These are phyloP conservation scores for Argentina silus DNA, from an alignment of 2,797 vertebrate genomes.

Conservation along the genomic window DNA sequence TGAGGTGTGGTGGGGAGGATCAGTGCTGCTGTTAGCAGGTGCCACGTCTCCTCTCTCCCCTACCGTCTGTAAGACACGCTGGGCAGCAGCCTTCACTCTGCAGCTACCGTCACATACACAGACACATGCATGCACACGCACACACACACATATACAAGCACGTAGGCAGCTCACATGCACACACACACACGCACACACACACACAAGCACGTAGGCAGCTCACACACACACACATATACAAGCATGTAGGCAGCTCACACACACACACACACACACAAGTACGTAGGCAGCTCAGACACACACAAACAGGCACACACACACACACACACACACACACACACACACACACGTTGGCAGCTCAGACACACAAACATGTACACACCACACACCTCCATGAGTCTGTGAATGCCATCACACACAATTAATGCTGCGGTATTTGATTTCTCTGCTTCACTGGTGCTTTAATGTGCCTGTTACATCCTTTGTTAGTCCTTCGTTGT, in stretches of 20 bases:
- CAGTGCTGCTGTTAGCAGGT: slow-evolving; percentile 28
- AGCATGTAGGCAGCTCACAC: neutral
- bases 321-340: slow-evolving; percentile 4
- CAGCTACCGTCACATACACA: too few species aligned
- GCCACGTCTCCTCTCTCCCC: slow-evolving; percentile 32
- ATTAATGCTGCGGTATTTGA: neutral
- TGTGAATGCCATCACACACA: slow-evolving; percentile 4
- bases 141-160: slow-evolving; percentile 8
- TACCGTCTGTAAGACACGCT: slow-evolving; percentile 35
- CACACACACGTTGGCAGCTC: neutral
- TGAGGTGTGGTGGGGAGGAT: neutral
- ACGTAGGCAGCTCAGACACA: too few species aligned
- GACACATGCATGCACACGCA: too few species aligned
- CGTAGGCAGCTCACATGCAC: neutral
- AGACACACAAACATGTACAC: neutral
- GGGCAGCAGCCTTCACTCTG: slow-evolving; percentile 32
- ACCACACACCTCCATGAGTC: neutral
- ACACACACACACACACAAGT: neutral
- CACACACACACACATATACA: slow-evolving; percentile 9
- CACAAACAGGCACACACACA: neutral
- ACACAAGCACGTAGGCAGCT: neutral
- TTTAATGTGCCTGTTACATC: slow-evolving; percentile 5
- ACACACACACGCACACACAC: neutral
- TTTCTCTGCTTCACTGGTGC: neutral
- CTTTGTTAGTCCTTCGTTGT: neutral